These are phyloP conservation scores for Leucopsar rothschildi DNA, from an alignment of 2,113 vertebrate genomes.

Conservation along the genomic window DNA sequence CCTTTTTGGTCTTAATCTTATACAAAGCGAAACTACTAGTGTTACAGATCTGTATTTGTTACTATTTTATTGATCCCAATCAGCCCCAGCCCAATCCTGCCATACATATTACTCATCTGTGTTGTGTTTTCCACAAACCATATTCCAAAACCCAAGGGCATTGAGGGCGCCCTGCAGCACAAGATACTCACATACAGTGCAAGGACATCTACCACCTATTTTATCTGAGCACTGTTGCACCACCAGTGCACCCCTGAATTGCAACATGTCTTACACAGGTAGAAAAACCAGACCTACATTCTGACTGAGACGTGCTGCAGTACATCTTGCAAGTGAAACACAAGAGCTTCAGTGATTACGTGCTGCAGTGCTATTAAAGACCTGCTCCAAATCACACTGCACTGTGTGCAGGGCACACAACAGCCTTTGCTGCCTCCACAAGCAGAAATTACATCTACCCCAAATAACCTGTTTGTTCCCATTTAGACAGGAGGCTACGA, in stretches of 20 bases:
- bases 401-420: background rate
- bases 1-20: background rate
- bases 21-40: background rate
- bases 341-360: background rate
- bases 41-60: background rate
- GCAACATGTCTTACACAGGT: background rate
- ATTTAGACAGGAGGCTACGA: background rate
- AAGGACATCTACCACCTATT: background rate
- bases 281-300: background rate
- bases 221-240: background rate
- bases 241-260: background rate
- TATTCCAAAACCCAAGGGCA: background rate
- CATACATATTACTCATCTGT: background rate
- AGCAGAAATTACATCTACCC: background rate
- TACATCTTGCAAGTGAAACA: background rate
- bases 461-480: slow-evolving; percentile 15
- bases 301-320: background rate
- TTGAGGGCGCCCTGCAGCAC: background rate
- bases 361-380: background rate
- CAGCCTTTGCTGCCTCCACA: background rate
- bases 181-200: background rate
- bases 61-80: background rate
- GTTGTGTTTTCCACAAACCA: background rate
- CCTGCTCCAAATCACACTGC: background rate
- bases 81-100: background rate